A percentile compares a stretch with the other conserved stretches of the same genome.
Conservation (phyloP, 1,140 invertebrate genomes). For the Bombus polaris region DNA sequence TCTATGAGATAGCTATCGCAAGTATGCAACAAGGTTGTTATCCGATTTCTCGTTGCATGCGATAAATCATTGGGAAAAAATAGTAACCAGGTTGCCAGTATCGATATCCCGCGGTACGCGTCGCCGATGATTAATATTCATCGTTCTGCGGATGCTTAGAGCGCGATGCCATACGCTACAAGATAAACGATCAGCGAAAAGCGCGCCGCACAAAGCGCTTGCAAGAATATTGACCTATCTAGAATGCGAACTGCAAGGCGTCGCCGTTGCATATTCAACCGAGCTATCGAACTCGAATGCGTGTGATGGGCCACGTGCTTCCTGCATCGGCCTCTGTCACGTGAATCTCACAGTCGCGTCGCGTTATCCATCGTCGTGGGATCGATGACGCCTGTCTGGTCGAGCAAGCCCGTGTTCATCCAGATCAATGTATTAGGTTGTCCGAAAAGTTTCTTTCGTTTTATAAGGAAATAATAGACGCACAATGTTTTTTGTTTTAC, state of each 20-base stretch:
- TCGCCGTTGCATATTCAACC: not conserved
- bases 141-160: not conserved
- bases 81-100: not conserved
- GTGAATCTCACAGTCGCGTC: not conserved
- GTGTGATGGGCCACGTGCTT: not conserved
- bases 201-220: not conserved
- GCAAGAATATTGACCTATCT: conserved; percentile 10
- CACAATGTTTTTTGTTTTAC: too few species aligned
- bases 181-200: not conserved
- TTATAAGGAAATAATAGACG: too few species aligned
- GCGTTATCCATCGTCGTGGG: not conserved
- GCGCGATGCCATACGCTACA: not conserved
- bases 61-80: too few species aligned
- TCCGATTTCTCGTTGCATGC: not conserved
- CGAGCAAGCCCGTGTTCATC: not conserved
- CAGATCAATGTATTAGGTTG: not conserved
- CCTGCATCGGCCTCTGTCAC: not conserved
- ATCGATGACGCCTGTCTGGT: not conserved
- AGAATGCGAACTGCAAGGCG: not conserved
- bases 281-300: not conserved
- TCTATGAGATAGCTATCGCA: not conserved
- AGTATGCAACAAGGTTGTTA: not conserved
- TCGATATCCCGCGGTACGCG: not conserved
- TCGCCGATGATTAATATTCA: not conserved
- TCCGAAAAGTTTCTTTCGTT: too few species aligned